A percentile compares a stretch with the other conserved stretches of the same genome.
These are phyloP conservation scores for Caenorhabditis sp. DNA, from an alignment of 2,888 invertebrate species.

Conservation along the genomic window DNA sequence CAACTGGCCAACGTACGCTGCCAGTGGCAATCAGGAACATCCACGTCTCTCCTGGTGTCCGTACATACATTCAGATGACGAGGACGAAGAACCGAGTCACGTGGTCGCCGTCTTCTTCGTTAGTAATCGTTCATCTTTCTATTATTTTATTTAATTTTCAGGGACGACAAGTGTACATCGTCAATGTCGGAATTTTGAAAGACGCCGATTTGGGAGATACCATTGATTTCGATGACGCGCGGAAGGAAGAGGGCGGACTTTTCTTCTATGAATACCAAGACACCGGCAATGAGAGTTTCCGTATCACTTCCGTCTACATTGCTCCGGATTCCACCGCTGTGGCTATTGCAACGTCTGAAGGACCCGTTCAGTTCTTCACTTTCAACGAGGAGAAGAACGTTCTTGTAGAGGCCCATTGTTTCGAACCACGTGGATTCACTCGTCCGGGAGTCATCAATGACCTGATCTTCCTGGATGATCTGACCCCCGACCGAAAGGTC, in stretches of 20 bases:
- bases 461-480: constrained; percentile 74
- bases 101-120: constrained; percentile 65
- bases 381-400: constrained; percentile 61
- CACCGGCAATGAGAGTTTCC: constrained; percentile 16
- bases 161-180: constrained; percentile 66
- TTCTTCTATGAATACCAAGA: constrained; percentile 44
- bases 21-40: constrained; percentile 19
- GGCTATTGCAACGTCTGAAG: constrained; percentile 66
- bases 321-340: constrained; percentile 76
- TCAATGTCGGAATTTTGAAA: constrained; percentile 61
- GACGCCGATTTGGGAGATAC: constrained; percentile 15
- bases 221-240: constrained; percentile 54
- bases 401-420: constrained; percentile 66
- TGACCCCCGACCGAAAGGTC: constrained; percentile 34
- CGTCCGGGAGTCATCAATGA: constrained; percentile 61
- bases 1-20: constrained; percentile 37
- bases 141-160: constrained; percentile 40
- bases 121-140: neutral
- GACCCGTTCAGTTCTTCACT: constrained; percentile 71
- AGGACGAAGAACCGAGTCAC: constrained; percentile 59
- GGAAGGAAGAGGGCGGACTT: constrained; percentile 54
- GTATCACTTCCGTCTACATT: constrained; percentile 66
- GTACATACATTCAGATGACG: constrained; percentile 61
- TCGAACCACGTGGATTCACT: constrained; percentile 61
- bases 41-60: constrained; percentile 75